Evolutionary conservation across 2,113 vertebrate genomes (phyloP).

Genomic region (Choloepus hoffmanni): DNA sequence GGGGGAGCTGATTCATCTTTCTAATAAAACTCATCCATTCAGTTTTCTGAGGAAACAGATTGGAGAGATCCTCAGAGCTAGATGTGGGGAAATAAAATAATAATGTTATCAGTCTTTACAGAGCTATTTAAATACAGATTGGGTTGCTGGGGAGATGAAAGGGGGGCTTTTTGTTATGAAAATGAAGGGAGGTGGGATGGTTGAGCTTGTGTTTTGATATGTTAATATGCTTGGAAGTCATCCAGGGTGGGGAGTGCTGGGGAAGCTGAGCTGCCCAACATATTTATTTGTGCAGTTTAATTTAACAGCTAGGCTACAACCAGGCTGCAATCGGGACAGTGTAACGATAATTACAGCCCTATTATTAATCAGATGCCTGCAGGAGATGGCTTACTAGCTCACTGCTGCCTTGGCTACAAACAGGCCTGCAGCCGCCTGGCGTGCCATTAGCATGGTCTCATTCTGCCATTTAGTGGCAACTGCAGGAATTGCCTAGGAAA

Average conservation of each 20-base stretch:
- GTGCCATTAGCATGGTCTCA: not conserved
- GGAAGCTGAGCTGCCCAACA: slow-evolving; percentile 57
- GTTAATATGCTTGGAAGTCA: slow-evolving; percentile 72
- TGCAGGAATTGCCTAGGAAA: not conserved
- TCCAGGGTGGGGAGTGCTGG: slow-evolving; percentile 48
- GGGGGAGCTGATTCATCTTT: slow-evolving; percentile 41
- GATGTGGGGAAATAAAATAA: slow-evolving; percentile 70
- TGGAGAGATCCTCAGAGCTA: slow-evolving; percentile 51
- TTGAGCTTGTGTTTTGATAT: slow-evolving; percentile 80
- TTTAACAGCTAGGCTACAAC: slow-evolving; percentile 79
- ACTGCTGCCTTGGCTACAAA: not conserved
- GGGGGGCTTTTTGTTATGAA: slow-evolving; percentile 79
- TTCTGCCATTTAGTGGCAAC: slow-evolving; percentile 67
- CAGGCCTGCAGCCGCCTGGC: not conserved
- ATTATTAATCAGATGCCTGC: slow-evolving; percentile 79
- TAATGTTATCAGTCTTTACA: slow-evolving; percentile 77
- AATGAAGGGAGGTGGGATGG: slow-evolving; percentile 62
- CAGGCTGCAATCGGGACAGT: slow-evolving; percentile 68
- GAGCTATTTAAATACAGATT: slow-evolving; percentile 79
- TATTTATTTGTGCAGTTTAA: slow-evolving; percentile 82
- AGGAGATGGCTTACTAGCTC: slow-evolving; percentile 66
- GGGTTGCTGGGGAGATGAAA: slow-evolving; percentile 72
- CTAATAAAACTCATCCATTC: slow-evolving; percentile 65
- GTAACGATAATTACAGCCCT: slow-evolving; percentile 83
- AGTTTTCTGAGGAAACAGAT: slow-evolving; percentile 62